Evolutionary conservation across 2,113 vertebrate genomes (phyloP).

Genomic region (Sardina pilchardus): DNA sequence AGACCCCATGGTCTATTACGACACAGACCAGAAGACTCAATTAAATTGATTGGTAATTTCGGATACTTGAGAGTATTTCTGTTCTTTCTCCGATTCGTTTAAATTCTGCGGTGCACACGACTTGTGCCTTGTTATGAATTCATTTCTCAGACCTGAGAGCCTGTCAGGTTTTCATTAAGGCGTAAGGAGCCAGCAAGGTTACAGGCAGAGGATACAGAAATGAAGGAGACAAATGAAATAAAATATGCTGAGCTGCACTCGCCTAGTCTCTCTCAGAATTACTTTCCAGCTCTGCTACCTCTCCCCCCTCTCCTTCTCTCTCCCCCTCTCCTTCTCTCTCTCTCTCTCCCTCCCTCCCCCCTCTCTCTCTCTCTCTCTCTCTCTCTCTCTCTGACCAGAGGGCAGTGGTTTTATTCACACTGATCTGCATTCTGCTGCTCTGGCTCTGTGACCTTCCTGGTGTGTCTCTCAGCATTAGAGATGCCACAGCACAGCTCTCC

Average conservation of each 20-base stretch:
- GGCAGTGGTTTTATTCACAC: background rate
- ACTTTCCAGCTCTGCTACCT: conserved; percentile 18
- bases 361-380: conserved; percentile 9
- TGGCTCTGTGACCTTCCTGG: conserved; percentile 3
- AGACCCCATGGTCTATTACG: background rate
- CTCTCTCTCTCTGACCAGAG: background rate
- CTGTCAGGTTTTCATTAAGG: conserved; percentile 3
- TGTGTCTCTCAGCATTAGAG: conserved; percentile 9
- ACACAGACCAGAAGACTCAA: background rate
- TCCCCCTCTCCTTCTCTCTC: conserved; percentile 32
- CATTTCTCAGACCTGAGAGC: background rate
- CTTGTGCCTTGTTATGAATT: conserved; percentile 1
- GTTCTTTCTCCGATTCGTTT: background rate
- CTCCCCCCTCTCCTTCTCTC: conserved; percentile 35
- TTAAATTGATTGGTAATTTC: too few relatives aligned
- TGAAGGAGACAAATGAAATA: background rate
- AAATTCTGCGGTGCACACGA: background rate
- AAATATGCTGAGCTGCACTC: conserved; percentile 4
- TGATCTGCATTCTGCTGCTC: conserved; percentile 1
- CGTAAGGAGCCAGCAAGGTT: background rate
- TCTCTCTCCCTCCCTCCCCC: background rate
- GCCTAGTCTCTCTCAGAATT: conserved; percentile 7
- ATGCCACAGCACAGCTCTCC: background rate
- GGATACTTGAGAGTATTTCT: background rate
- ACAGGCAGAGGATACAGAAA: background rate